A percentile compares a stretch with the other conserved stretches of the same genome.
Evolutionary conservation across 2,113 vertebrate genomes (phyloP).

Genomic region (Sylvietta virens): DNA sequence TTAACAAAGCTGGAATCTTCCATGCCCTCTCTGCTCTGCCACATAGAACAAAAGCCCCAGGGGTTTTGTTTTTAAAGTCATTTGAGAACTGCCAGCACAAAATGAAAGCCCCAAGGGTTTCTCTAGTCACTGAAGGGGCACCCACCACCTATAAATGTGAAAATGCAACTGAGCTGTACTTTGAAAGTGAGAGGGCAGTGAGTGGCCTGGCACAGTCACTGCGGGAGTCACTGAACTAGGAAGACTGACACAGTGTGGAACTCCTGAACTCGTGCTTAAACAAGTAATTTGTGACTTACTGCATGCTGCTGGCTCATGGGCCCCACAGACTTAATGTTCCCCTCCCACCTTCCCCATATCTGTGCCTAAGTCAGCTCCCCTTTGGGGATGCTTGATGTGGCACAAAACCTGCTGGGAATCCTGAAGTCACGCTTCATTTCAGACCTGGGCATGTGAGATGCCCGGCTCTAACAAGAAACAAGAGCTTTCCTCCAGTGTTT

Average conservation of each 20-base stretch:
- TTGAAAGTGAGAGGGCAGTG: slow-evolving; percentile 27
- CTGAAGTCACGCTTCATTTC: not conserved
- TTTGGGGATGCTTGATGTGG: not conserved
- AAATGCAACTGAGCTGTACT: not conserved
- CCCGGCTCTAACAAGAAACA: not conserved
- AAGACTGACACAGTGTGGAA: not conserved
- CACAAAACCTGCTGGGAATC: not conserved
- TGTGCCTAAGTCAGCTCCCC: not conserved
- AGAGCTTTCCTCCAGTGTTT: not conserved
- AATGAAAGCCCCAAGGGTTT: slow-evolving; percentile 50
- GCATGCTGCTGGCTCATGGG: not conserved
- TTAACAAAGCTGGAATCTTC: slow-evolving; percentile 58
- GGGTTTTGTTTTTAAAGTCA: slow-evolving; percentile 24
- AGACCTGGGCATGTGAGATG: not conserved
- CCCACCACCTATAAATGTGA: not conserved
- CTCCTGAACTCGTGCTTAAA: not conserved
- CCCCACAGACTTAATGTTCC: not conserved
- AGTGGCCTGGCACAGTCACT: not conserved
- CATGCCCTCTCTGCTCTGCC: slow-evolving; percentile 32
- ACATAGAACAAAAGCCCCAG: slow-evolving; percentile 10
- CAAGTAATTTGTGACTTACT: not conserved
- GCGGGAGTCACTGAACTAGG: not conserved
- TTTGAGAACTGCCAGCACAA: slow-evolving; percentile 34
- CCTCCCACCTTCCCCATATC: not conserved
- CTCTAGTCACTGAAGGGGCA: not conserved